Evolutionary conservation across 2,888 invertebrate genomes (phyloP).

Genomic region (Rhamnusium bicolor): DNA sequence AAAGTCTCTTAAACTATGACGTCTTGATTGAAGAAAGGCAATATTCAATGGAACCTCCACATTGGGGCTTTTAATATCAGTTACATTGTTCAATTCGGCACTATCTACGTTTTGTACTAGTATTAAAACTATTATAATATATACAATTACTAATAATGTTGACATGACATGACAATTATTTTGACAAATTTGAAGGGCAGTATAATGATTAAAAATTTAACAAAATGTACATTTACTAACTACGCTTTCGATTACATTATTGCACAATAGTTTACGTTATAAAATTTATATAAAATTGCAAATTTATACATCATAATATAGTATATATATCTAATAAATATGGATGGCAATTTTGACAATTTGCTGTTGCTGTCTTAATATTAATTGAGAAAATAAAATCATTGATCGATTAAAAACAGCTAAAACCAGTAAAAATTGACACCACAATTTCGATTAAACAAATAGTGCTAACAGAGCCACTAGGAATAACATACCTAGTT

Average conservation of each 20-base stretch:
- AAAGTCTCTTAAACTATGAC: constrained; percentile 49
- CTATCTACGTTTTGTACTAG: constrained; percentile 50
- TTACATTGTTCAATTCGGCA: constrained; percentile 37
- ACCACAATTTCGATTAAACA: constrained; percentile 2
- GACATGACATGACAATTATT: constrained; percentile 49
- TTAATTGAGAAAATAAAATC: background rate
- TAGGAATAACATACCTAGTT: constrained; percentile 26
- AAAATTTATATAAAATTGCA: constrained; percentile 8
- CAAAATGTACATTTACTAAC: constrained; percentile 45
- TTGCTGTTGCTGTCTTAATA: constrained; percentile 6
- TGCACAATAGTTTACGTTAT: constrained; percentile 17
- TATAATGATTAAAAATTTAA: constrained; percentile 36
- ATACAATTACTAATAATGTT: constrained; percentile 39
- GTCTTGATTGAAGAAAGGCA: constrained; percentile 47
- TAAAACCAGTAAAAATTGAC: constrained; percentile 8
- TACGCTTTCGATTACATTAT: constrained; percentile 23
- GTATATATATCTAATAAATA: background rate
- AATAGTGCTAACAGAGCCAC: constrained; percentile 7
- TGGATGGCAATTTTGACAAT: constrained; percentile 23
- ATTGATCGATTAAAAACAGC: background rate
- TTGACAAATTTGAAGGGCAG: constrained; percentile 28
- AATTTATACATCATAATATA: constrained; percentile 12
- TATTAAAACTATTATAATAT: constrained; percentile 37
- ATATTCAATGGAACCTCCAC: constrained; percentile 35
- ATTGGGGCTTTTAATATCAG: constrained; percentile 28